Conservation (phyloP, 2,888 invertebrate species). For the Oscheius sp. region DNA sequence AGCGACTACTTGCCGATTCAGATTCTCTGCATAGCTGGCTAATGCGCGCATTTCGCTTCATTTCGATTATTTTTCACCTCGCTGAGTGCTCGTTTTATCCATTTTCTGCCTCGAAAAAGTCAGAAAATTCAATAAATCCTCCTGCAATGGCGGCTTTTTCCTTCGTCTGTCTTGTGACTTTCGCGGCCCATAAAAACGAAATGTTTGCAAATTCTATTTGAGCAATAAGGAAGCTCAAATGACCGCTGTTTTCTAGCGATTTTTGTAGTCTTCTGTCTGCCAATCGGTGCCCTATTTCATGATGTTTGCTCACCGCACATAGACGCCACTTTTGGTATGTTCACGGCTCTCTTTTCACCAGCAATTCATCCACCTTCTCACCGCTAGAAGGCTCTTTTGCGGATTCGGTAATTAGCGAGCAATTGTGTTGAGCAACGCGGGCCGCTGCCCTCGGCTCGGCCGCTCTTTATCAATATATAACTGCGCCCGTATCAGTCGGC, state of each 20-base stretch:
- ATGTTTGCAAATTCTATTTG: no score
- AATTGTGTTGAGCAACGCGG: conserved; percentile 1
- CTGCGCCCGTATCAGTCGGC: conserved; percentile 4
- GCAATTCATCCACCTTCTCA: conserved; percentile 10
- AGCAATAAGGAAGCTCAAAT: not conserved
- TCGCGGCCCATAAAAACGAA: no score
- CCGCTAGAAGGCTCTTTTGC: conserved; percentile 14
- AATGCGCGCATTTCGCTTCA: not conserved
- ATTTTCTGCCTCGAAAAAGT: not conserved
- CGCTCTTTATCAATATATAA: conserved; percentile 14
- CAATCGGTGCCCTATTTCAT: conserved; percentile 21
- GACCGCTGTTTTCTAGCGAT: not conserved
- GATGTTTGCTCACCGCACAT: conserved; percentile 15
- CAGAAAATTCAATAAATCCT: not conserved
- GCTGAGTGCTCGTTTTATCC: not conserved
- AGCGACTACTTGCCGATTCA: conserved; percentile 21
- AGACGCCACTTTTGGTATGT: conserved; percentile 23
- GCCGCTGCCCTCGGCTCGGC: conserved; percentile 1
- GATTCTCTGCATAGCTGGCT: not conserved
- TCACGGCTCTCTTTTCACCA: not conserved
- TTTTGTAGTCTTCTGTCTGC: conserved; percentile 12
- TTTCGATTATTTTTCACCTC: not conserved
- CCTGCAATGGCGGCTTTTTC: no score
- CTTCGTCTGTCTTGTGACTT: no score
- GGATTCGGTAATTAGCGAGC: conserved; percentile 18